Conservation (phyloP, 2,797 vertebrate species). For the Sibirionetta formosa region DNA sequence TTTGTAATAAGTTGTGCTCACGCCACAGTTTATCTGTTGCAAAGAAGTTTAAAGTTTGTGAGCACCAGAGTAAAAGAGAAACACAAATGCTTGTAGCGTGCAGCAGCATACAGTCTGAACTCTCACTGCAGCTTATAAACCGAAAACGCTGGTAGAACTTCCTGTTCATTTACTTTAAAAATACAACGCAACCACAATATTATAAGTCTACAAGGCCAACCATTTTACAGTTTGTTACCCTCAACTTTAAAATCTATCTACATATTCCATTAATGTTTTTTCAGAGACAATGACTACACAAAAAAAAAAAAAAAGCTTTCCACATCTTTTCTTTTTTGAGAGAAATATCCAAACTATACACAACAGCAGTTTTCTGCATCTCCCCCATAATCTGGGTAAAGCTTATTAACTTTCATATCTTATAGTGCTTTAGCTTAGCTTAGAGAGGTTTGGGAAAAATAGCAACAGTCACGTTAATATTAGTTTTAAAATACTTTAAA, state of each 20-base stretch:
- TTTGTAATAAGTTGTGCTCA: not conserved
- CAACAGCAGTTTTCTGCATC: rapidly evolving
- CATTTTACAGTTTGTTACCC: conserved; percentile 33
- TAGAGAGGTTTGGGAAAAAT: not conserved
- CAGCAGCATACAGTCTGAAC: not conserved
- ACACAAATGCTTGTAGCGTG: not conserved
- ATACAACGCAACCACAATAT: conserved; percentile 20
- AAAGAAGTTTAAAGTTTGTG: not conserved
- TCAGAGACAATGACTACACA: not conserved
- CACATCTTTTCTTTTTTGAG: not conserved
- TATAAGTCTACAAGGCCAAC: not conserved
- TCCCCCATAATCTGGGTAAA: not conserved
- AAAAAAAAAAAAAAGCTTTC: not conserved
- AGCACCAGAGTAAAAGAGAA: not conserved
- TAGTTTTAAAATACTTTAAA: not conserved
- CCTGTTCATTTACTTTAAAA: conserved; percentile 52
- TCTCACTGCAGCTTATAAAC: not conserved
- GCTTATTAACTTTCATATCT: not conserved
- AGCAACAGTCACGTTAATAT: rapidly evolving
- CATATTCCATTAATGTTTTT: not conserved
- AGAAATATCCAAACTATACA: not conserved
- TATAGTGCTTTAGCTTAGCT: not conserved
- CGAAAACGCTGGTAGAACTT: conserved; percentile 37
- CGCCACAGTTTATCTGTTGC: not conserved
- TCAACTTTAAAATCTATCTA: not conserved